These are phyloP conservation scores for Exaiptasia diaphana DNA, from an alignment of 64 coral and sea anemone species.

Conservation along the genomic window DNA sequence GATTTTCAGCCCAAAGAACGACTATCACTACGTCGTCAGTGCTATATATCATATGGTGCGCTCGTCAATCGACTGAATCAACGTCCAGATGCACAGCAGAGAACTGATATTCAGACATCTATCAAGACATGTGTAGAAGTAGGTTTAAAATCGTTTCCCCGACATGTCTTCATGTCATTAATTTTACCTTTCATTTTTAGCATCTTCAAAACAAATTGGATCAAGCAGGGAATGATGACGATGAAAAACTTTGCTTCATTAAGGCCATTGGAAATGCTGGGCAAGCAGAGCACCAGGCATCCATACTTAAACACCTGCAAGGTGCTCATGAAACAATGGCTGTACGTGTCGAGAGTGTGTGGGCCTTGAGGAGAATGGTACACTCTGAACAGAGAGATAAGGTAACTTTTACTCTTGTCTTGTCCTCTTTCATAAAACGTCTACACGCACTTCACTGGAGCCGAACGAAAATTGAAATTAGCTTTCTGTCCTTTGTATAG, in stretches of 20 bases:
- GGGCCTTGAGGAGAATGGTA: conserved; percentile 58
- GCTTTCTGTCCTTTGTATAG: no score
- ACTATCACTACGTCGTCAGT: conserved; percentile 21
- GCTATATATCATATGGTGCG: conserved; percentile 59
- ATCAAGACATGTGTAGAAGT: conserved; percentile 10
- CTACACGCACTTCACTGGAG: no score
- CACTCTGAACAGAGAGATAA: neutral
- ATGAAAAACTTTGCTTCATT: conserved; percentile 34
- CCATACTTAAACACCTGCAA: neutral
- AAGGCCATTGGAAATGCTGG: conserved; percentile 74
- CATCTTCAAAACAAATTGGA: neutral
- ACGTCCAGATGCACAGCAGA: neutral
- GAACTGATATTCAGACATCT: neutral
- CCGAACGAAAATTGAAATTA: no score
- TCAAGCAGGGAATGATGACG: neutral
- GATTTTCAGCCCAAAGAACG: no score
- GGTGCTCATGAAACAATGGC: neutral
- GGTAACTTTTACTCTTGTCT: no score
- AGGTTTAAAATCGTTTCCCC: neutral
- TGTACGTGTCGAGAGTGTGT: conserved; percentile 61
- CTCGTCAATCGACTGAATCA: conserved; percentile 26
- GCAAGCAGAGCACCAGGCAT: neutral
- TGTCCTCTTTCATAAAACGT: no score
- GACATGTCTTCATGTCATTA: neutral
- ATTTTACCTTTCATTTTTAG: neutral